Conservation (phyloP, 2,797 vertebrate species). For the Danio albolineatus region DNA sequence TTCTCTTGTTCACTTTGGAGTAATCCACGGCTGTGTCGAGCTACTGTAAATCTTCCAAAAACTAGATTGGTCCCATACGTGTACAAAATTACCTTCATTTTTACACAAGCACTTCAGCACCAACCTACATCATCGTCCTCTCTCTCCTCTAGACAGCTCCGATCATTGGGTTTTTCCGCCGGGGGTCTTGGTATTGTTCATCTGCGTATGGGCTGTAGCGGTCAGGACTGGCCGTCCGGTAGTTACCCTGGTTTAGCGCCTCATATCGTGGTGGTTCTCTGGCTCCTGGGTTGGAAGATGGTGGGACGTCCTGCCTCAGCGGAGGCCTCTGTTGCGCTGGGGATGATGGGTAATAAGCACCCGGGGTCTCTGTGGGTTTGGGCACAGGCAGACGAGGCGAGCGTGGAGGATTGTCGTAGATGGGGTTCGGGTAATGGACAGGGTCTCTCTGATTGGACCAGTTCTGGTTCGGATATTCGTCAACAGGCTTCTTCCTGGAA, state of each 20-base stretch:
- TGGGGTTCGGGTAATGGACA: slow-evolving; percentile 13
- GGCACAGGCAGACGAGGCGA: slow-evolving; percentile 9
- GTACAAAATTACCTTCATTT: neutral
- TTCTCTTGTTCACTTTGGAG: slow-evolving; percentile 8
- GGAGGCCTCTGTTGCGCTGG: slow-evolving; percentile 75
- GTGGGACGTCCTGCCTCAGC: slow-evolving; percentile 84
- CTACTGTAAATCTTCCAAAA: neutral
- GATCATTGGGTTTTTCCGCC: slow-evolving; percentile 88
- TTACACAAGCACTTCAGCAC: neutral
- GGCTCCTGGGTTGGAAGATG: slow-evolving; percentile 75
- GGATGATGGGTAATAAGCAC: slow-evolving; percentile 72
- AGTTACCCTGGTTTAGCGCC: slow-evolving; percentile 67
- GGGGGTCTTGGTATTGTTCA: slow-evolving; percentile 76
- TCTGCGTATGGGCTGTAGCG: slow-evolving; percentile 76
- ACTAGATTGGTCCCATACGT: slow-evolving; percentile 12
- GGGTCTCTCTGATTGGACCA: slow-evolving; percentile 37
- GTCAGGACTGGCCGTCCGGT: slow-evolving; percentile 77
- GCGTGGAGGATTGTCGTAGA: slow-evolving; percentile 21
- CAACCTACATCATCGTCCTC: neutral
- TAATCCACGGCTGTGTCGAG: neutral
- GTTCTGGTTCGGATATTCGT: slow-evolving; percentile 38
- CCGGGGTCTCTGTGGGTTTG: slow-evolving; percentile 67
- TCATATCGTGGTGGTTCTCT: slow-evolving; percentile 72
- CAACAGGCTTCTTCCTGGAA: slow-evolving; percentile 47
- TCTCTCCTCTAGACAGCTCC: slow-evolving; percentile 82